A percentile compares a stretch with the other conserved stretches of the same genome.
Evolutionary conservation across 1,140 invertebrate genomes (phyloP).

Genomic region (Saccostrea echinata): DNA sequence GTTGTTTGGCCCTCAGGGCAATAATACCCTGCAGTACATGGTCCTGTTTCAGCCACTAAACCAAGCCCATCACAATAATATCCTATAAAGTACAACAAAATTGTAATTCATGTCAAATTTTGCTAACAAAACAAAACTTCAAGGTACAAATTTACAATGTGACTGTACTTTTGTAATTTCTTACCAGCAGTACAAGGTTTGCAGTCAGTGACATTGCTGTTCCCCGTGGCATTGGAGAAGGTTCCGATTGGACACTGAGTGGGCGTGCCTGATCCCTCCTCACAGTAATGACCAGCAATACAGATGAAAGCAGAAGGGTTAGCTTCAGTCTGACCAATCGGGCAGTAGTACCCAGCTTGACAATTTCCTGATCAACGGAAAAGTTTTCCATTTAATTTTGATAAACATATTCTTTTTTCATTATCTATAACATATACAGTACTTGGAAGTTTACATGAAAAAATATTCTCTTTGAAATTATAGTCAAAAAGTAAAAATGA

Average conservation of each 20-base stretch:
- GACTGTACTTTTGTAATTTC: background rate
- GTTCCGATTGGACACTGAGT: constrained; percentile 75
- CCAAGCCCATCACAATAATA: constrained; percentile 73
- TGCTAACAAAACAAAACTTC: no score
- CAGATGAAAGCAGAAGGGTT: constrained; percentile 70
- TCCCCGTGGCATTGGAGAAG: constrained; percentile 74
- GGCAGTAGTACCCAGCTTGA: constrained; percentile 74
- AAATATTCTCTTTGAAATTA: no score
- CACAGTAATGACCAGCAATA: constrained; percentile 73
- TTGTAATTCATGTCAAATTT: no score
- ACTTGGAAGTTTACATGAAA: no score
- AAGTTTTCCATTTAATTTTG: background rate
- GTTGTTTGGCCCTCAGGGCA: constrained; percentile 74
- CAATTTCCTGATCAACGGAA: constrained; percentile 68
- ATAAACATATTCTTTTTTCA: no score
- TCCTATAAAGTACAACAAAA: constrained; percentile 62
- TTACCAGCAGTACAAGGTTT: constrained; percentile 75
- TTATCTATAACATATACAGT: no score
- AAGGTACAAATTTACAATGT: no score
- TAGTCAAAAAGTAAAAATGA: no score
- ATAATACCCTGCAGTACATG: constrained; percentile 73
- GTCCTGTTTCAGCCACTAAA: constrained; percentile 66
- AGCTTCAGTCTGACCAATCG: constrained; percentile 66
- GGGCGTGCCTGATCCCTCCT: constrained; percentile 68
- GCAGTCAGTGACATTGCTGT: constrained; percentile 73